phyloP scores from a whole-genome alignment of 2,113 vertebrate genomes.

The Cacatua alba region DNA sequence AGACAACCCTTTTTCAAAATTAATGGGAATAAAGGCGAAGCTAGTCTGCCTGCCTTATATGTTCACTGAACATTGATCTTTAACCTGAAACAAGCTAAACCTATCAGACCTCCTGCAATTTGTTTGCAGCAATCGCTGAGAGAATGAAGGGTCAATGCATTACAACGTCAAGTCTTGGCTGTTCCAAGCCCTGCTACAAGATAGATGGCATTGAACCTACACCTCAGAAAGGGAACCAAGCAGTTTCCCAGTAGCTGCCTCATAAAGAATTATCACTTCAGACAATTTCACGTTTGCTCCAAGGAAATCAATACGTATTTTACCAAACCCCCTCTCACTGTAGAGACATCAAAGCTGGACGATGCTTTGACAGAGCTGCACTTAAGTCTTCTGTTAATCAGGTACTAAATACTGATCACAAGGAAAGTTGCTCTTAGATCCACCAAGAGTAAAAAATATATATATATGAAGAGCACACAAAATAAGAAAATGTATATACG shows the following conservation, averaged over 20 bases:
- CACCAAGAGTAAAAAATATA: neutral
- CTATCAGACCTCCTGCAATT: neutral
- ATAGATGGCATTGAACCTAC: neutral
- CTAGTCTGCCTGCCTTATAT: neutral
- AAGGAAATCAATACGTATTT: neutral
- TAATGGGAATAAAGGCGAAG: neutral
- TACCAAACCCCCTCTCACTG: neutral
- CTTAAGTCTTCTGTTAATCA: neutral
- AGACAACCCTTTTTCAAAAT: neutral
- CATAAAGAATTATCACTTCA: neutral
- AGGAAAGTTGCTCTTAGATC: neutral
- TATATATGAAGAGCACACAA: too few relatives aligned
- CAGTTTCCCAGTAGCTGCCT: neutral
- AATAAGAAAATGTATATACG: too few relatives aligned
- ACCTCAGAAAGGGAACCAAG: neutral
- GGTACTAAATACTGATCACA: neutral
- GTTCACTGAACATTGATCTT: conserved; percentile 15
- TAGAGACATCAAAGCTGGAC: neutral
- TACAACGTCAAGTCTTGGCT: neutral
- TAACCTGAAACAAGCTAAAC: conserved; percentile 24
- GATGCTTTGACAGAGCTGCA: neutral
- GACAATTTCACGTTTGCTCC: neutral
- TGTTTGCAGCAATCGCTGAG: neutral
- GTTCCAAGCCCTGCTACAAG: neutral
- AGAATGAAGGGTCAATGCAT: conserved; percentile 11